Base-by-base conservation (phyloP, 2,797 vertebrate species). In the Pogonophryne albipinna region DNA sequence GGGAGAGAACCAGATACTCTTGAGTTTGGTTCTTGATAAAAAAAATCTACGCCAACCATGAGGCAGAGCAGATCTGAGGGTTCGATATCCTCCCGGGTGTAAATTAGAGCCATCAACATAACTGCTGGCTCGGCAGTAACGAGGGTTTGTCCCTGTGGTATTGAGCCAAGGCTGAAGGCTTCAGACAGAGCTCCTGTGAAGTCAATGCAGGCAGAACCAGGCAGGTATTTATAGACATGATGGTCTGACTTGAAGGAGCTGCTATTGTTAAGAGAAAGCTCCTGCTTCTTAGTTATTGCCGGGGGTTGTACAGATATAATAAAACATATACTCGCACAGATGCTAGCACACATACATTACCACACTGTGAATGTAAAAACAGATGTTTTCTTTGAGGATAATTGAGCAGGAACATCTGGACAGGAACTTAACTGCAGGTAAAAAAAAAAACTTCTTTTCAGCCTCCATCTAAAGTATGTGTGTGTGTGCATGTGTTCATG, bases 391-490 rank as follows among this genome's bases (percentile, higher is more conserved):
- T 80, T 73, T 82, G 64, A 80, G 47, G 65, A 76, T 81, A 89
- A 85, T 65, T 86, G 80, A 80, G 61, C 69, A 57, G 79, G 62
- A 76, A 88, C 87, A 87, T 88, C 85, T 91, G 84, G 82, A 79
- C 27, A 71, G 70, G 16, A 76, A 75, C 44, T 69, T 74, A 60
- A 77, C 59, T 52, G 52, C n/a, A 52, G 63, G 64, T 23, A 71
- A 31, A 50, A 60, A 60, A 50, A 67, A 46, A 58, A 45, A 19
- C 38, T 72, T 34, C 49, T 17, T 47, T 6, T 62, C n/a, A 34
- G 8, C 34, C 34, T 38, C 8, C 34, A 38, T 38, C 34, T 38
- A 38, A 38, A 38, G 34, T 38, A 41, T 59, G 13, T 41, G 27
- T 3, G 10, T 3, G 10, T 41, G 34, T 1, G 38, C 17, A 38